Base-by-base conservation (phyloP, 2,888 invertebrate genomes). In the Lasioglossum pauxillum region DNA sequence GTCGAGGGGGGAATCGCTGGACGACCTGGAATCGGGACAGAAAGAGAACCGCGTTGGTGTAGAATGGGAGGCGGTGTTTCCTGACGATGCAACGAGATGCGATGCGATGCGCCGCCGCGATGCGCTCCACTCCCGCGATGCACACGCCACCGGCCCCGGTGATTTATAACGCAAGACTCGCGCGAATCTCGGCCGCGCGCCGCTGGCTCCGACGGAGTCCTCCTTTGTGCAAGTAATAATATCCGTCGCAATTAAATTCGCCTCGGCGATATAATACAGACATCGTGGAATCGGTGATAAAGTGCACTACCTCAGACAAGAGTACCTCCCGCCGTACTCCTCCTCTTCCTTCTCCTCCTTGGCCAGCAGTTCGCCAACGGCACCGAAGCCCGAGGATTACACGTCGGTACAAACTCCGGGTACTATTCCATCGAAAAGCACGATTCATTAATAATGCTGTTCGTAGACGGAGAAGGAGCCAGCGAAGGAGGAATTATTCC, bases 401-500 rank as follows among this genome's bases (percentile, higher is more conserved):
- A 79, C 77, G 75, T 75, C 71, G 82, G 75, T 72, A 69, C 80
- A 44, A 83, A 75, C 81, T 76, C 77, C 57, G 79, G 78, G 46
- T 38, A 38, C 74, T 49, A 41, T 69, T 82, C 81, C 82, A 84
- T 84, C 85, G 88, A 49, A 80, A 86, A 82, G 84, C 85, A 79
- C 74, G 78, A 82, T 79, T 89, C 85, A 87, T 89, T 89, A 90
- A 90, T 88, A 89, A 90, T 81, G 77, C 75, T 31, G 69, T 72
- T 53, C 75, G 78, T 35, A 23, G 53, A 35, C 57, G 31, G 44
- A 49, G 69, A 41, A 31, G 27, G 44, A 27, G 16, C 44, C 60
- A 19, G 76, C 41, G 76, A 76, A 27, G 75, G 81, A 84, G 64
- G 82, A 86, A 84, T 85, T 85, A 89, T 90, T 86, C 86, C 60